A percentile compares a stretch with the other conserved stretches of the same genome.
phyloP scores from a whole-genome alignment of 2,113 vertebrate genomes.

The Motacilla alba region DNA sequence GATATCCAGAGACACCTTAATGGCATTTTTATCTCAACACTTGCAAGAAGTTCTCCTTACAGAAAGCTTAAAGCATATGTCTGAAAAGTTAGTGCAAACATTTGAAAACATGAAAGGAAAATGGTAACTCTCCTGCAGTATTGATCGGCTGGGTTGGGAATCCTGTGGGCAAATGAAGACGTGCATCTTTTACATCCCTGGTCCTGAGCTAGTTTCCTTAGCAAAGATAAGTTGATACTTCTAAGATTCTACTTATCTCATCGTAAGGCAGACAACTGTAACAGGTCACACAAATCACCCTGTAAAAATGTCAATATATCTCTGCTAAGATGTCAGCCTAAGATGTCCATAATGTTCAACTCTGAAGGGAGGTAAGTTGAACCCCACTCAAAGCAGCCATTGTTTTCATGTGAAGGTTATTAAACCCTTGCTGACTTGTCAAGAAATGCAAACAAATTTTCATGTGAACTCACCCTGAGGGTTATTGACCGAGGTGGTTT shows the following conservation, averaged over 20 bases:
- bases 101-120: neutral
- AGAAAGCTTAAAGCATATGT: neutral
- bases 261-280: neutral
- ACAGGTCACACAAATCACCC: neutral
- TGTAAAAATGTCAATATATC: neutral
- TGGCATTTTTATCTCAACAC: neutral
- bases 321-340: neutral
- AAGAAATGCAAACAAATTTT: neutral
- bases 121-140: neutral
- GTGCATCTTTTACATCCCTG: neutral
- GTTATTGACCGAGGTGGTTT: slow-evolving; percentile 95
- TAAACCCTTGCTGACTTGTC: neutral
- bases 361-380: neutral
- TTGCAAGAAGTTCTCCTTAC: neutral
- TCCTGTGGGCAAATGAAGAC: neutral
- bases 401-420: neutral
- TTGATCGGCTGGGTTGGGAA: accelerated
- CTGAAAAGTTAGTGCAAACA: neutral
- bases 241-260: neutral
- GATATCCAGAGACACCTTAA: neutral
- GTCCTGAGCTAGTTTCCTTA: neutral
- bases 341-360: neutral
- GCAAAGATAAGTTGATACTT: neutral
- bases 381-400: neutral
- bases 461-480: slow-evolving; percentile 82